A percentile compares a stretch with the other conserved stretches of the same genome.
These are phyloP conservation scores for Pelagia noctiluca DNA, from an alignment of 30 jellyfish, hydroid and myxozoan genomes.

Conservation along the genomic window DNA sequence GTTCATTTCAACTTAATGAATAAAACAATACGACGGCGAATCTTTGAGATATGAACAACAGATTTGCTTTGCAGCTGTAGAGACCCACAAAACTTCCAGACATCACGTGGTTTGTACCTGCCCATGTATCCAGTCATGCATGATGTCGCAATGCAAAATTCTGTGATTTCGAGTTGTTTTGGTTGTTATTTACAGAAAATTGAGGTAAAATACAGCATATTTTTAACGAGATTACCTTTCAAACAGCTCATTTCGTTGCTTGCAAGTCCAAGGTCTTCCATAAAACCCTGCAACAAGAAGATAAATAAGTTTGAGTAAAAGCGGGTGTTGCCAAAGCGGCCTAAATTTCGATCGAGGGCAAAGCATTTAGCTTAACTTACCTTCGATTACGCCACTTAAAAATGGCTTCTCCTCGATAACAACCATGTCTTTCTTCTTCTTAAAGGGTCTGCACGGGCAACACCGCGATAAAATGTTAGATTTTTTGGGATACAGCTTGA, in stretches of 20 bases:
- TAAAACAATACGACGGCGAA: too few species aligned
- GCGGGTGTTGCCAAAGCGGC: conserved; percentile 49
- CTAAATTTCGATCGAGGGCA: conserved; percentile 6
- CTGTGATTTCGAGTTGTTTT: not conserved
- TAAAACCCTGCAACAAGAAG: conserved; percentile 82
- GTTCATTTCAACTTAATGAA: too few species aligned
- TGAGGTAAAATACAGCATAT: too few species aligned
- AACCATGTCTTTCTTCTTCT: conserved; percentile 69
- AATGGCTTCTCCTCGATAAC: conserved; percentile 87
- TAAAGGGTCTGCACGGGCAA: conserved; percentile 59
- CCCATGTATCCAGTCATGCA: conserved; percentile 24
- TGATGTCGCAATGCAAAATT: conserved; percentile 51
- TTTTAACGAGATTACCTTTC: conserved; percentile 63
- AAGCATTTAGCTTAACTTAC: conserved; percentile 25
- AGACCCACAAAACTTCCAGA: too few species aligned
- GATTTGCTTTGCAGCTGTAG: too few species aligned
- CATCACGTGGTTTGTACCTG: conserved; percentile 56
- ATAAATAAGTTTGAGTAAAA: not conserved
- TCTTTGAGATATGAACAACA: not conserved
- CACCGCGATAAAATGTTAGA: conserved; percentile 52
- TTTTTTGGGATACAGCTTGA: conserved; percentile 54
- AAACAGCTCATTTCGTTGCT: conserved; percentile 90
- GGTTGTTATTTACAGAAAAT: too few species aligned
- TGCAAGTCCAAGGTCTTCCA: conserved; percentile 99
- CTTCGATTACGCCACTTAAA: conserved; percentile 97